Conservation (phyloP, 2,113 vertebrate genomes). For the Setophaga kirtlandii region DNA sequence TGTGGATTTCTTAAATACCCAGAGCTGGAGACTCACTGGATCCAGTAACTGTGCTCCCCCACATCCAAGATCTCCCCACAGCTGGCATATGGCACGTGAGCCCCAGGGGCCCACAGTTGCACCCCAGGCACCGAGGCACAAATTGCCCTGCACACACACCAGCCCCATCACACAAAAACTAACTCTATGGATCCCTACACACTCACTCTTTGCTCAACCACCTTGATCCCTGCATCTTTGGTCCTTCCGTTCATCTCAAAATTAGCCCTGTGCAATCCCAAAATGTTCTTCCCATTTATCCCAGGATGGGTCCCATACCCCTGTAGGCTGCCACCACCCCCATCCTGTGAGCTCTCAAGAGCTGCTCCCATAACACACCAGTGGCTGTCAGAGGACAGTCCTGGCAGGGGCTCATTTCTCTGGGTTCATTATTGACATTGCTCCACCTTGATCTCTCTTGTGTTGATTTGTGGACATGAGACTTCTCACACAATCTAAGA, state of each 20-base stretch:
- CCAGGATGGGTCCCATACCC: neutral
- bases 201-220: neutral
- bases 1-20: neutral
- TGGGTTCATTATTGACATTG: rapidly evolving
- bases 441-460: neutral
- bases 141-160: neutral
- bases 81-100: neutral
- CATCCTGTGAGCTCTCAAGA: neutral
- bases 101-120: neutral
- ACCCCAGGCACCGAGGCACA: neutral
- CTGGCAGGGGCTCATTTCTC: neutral
- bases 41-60: neutral
- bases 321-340: neutral
- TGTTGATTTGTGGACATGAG: neutral
- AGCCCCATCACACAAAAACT: neutral
- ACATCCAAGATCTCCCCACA: neutral
- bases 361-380: neutral
- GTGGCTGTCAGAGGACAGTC: neutral
- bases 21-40: neutral
- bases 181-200: no score
- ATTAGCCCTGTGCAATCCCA: neutral
- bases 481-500: neutral
- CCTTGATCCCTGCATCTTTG: neutral
- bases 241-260: neutral
- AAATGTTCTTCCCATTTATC: neutral